phyloP scores from a whole-genome alignment of 2,888 invertebrate species.

The Macrophya annulata region DNA sequence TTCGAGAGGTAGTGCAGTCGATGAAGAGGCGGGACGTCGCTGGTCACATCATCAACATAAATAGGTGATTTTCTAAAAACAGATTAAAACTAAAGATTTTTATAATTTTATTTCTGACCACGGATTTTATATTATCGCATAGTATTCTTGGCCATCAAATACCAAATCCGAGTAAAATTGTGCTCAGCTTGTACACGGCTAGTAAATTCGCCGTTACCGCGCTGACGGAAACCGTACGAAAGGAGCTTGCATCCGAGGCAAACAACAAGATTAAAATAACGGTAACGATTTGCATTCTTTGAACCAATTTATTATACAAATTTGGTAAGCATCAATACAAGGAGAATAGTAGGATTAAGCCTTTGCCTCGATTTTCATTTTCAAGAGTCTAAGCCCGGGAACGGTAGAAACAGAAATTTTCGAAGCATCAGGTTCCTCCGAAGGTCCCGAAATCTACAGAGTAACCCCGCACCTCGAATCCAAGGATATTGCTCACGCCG shows the following conservation, averaged over 20 bases:
- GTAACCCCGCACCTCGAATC: not conserved
- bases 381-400: constrained; percentile 62
- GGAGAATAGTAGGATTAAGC: too few relatives aligned
- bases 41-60: constrained; percentile 84
- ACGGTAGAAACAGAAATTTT: constrained; percentile 63
- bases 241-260: constrained; percentile 76
- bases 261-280: constrained; percentile 78
- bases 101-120: constrained; percentile 66
- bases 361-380: constrained; percentile 47
- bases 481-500: constrained; percentile 78
- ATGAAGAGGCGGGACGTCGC: constrained; percentile 81
- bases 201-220: constrained; percentile 81
- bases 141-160: constrained; percentile 68
- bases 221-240: constrained; percentile 79
- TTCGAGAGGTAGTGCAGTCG: constrained; percentile 81
- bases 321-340: constrained; percentile 7
- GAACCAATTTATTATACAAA: constrained; percentile 39
- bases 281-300: constrained; percentile 64
- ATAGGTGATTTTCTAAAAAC: constrained; percentile 79
- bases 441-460: constrained; percentile 65
- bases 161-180: constrained; percentile 17
- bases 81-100: not conserved
- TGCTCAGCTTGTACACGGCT: constrained; percentile 79
- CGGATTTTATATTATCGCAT: not conserved
- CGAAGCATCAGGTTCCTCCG: constrained; percentile 63